phyloP scores from a whole-genome alignment of 2,113 vertebrate species.

The Chaetops frenatus region DNA sequence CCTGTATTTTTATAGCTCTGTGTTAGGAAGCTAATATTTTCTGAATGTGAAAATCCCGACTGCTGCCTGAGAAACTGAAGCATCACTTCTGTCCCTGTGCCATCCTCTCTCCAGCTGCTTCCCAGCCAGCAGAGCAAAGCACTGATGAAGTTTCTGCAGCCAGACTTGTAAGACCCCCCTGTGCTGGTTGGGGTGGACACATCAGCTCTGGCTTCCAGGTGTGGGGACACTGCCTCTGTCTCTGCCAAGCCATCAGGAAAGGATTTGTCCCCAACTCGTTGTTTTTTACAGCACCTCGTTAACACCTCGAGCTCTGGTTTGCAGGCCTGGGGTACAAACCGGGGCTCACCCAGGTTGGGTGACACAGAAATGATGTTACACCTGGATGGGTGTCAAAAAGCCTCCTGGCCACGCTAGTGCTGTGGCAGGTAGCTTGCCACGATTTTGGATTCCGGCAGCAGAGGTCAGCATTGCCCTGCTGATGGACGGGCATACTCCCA shows the following conservation, averaged over 20 bases:
- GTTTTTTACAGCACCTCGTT: not conserved
- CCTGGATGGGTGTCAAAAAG: fast-evolving
- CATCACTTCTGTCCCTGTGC: fast-evolving
- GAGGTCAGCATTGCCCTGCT: slow-evolving; percentile 73
- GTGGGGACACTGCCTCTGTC: fast-evolving
- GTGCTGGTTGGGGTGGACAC: fast-evolving
- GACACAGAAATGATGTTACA: not conserved
- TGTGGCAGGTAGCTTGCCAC: not conserved
- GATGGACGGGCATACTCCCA: not conserved
- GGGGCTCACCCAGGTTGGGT: not conserved
- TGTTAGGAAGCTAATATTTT: not conserved
- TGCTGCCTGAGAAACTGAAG: not conserved
- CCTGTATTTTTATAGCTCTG: not conserved
- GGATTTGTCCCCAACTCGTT: not conserved
- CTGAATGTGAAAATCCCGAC: not conserved
- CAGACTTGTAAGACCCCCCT: too few relatives aligned
- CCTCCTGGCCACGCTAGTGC: not conserved
- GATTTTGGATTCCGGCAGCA: slow-evolving; percentile 61
- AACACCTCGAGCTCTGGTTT: not conserved
- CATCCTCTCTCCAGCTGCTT: not conserved
- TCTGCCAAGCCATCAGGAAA: not conserved
- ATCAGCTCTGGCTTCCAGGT: not conserved
- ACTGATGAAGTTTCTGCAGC: not conserved
- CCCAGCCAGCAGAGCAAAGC: not conserved
- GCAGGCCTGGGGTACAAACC: not conserved